Base-by-base conservation (phyloP, 2,888 invertebrate species). In the Chymomyza caudatula region DNA sequence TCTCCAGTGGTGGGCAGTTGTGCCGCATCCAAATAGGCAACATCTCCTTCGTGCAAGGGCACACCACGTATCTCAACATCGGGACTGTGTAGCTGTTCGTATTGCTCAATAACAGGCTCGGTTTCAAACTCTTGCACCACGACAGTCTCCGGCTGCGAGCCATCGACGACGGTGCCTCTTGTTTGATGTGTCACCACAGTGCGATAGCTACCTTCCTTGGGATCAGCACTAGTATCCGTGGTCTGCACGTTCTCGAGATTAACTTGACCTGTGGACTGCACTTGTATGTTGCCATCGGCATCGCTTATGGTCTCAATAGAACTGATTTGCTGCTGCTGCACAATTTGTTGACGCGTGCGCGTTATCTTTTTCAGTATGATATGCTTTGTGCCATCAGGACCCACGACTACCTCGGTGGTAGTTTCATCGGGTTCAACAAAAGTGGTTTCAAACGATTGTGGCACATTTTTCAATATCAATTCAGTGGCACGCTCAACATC, bases 391-490 rank as follows among this genome's bases (percentile, higher is more conserved):
- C 96, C 96, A 87, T 96, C 96, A 17, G 95, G 93, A 80, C 95
- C 95, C 0, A 94, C 93, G 0, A 94, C 93, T n/a, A 95, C 93
- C 2, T 96, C 94, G 0, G 96, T 96, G 0, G 95, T 95, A 1
- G 95, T 95, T 87, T 95, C 94, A 88, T 95, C 95, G 0, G 96
- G 96, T 88, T 96, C 95, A 0, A 95, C 93, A 87, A 96, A 93
- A 3, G 95, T 92, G 0, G 96, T 96, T 89, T 96, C 96, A 84
- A 96, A 96, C 0, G 95, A 93, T 78, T 95, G 94, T 0, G 95
- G 95, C 29, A 93, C 91, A 57, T 93, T 93, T 85, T 95, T 95
- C 6, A 93, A 92, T 42, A 96, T 94, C 15, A 96, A 88, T 79
- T 95, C 94, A 0, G 95, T 93, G 60, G 93, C 92, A 85, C 92